Base-by-base conservation (phyloP, 1,140 invertebrate genomes). In the Centruroides vittatus region DNA sequence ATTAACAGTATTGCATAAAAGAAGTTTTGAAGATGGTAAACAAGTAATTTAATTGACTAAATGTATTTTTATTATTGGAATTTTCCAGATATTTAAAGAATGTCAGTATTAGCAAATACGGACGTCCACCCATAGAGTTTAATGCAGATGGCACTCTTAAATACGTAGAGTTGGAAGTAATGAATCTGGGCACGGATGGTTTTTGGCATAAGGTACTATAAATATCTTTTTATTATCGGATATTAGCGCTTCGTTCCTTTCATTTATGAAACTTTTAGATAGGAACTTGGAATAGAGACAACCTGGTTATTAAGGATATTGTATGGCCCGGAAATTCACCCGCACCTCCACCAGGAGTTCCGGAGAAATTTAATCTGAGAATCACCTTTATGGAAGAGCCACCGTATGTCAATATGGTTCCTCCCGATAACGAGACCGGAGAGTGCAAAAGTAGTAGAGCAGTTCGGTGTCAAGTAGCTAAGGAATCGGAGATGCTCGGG, bases 261-360 rank as follows among this genome's bases (percentile, higher is more conserved):
- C 5, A 51, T 13, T 51, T 11, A 13, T 51, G 35, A 34, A 49
- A 8, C 49, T 59, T 61, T 47, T 72, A 93, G 89, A 90, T 95
- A 69, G 91, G 91, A 0, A 82, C 83, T 0, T 96, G 89, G 82
- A 85, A 90, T 59, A 84, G 86, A 68, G 84, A 88, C 64, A 86
- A 86, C 6, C 76, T 98, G 35, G 88, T 93, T 69, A 98, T 99
- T 67, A 91, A 94, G 72, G 96, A 98, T 72, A 97, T 99, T 59
- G 89, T 95, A 5, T 99, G 96, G 96, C 96, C 96, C 0, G 95
- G 93, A 5, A 89, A 91, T 66, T 84, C 85, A 61, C 89, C 95
- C 68, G 93, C 89, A 35, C 94, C 95, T 10, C 95, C 95, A 0
- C 87, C 93, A 72, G 94, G 94, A 47, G 91, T 93, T 7, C 95